These are phyloP conservation scores for Heliothis subflexa DNA, from an alignment of 1,140 invertebrate species.

Conservation along the genomic window DNA sequence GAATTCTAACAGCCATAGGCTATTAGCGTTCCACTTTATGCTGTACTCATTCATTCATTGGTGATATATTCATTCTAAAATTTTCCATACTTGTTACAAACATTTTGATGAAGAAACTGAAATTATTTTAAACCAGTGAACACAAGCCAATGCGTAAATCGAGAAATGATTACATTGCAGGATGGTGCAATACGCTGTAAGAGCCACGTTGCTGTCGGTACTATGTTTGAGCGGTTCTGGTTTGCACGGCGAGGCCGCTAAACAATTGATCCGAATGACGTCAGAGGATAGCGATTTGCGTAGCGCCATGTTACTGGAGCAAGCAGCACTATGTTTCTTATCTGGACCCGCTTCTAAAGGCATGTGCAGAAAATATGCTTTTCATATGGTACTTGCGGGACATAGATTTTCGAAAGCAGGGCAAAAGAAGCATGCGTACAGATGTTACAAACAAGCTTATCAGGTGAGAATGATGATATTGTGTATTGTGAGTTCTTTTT, in stretches of 20 bases:
- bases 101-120: no score
- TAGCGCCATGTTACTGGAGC: constrained; percentile 96
- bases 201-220: constrained; percentile 95
- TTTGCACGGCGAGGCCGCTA: constrained; percentile 95
- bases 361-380: constrained; percentile 98
- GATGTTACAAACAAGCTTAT: constrained; percentile 97
- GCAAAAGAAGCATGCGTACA: constrained; percentile 95
- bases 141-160: no score
- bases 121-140: no score
- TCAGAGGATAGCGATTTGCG: constrained; percentile 97
- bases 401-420: constrained; percentile 97
- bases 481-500: no score
- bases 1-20: no score
- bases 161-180: constrained; percentile 81
- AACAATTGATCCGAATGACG: constrained; percentile 97
- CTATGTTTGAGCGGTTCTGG: constrained; percentile 93
- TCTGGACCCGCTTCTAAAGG: constrained; percentile 87
- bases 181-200: constrained; percentile 95
- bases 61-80: no score
- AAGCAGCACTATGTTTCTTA: constrained; percentile 97
- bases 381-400: constrained; percentile 98
- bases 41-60: no score
- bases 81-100: no score
- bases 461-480: constrained; percentile 88
- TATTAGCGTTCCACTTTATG: no score